Base-by-base conservation (phyloP, 2,113 vertebrate species). In the Leucoraja erinaceus region DNA sequence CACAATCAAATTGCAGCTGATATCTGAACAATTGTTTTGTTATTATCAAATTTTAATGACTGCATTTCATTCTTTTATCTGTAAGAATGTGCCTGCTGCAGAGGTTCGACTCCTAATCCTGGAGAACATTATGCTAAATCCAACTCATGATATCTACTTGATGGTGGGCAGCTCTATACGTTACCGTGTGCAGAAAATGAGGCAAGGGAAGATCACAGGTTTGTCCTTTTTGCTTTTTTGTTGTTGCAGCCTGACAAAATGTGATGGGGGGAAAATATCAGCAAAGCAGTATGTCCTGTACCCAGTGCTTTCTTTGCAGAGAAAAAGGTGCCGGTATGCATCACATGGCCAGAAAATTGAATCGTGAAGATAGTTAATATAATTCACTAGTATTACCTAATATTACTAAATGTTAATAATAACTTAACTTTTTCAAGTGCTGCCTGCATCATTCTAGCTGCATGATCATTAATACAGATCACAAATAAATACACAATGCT, bases 81-180 rank as follows among this genome's bases (percentile, higher is more conserved):
- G 93, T 93, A 99, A 91, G 99, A 96, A 98, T 63, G 98, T 99
- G 10, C 96, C 93, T 11, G 97, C 98, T n/a, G 98, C 99, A 0
- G 98, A 99, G 94, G 97, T 99, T 93, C 96, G 96, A 81, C 95
- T 99, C 75, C 96, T 99, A 95, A 98, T 99, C 94, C 95, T 99
- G 94, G 99, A 99, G 96, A 99, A 99, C 95, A 98, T 99, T 93
- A 96, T 99, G 93, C 96, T 99, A 94, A 98, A 96, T 94, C 99
- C 99, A 0, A 96, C 97, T 0, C 96, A 96, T 31, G 98, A 99
- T 5, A 94, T 99, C 93, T 98, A 99, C 96, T 95, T 99, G 92
- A 94, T 99, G 94, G 97, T 97, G 22, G 98, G 98, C 94, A 98
- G 98, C 3, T 97, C 98, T 78, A 95, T 99, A 93, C 95, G 94